These are phyloP conservation scores for Oreochromis spilurus DNA, from an alignment of 2,113 vertebrate species.

Conservation along the genomic window DNA sequence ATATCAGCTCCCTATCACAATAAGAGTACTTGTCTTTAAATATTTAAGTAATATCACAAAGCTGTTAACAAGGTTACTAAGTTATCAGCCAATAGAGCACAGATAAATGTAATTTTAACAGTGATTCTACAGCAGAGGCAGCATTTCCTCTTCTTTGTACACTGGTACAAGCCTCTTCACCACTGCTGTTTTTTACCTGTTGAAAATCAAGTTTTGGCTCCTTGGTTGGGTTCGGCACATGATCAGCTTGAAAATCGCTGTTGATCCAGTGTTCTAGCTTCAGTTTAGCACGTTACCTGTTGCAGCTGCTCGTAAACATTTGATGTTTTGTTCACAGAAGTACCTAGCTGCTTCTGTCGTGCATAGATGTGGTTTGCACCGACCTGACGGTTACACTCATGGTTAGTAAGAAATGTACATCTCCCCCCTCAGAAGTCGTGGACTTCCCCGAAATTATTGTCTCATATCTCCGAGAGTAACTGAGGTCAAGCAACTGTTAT, in stretches of 20 bases:
- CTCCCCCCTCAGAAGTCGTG: background rate
- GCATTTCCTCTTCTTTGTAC: background rate
- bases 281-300: background rate
- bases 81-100: background rate
- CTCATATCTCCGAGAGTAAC: fast-evolving
- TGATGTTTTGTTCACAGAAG: background rate
- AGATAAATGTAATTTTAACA: background rate
- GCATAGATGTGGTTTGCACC: background rate
- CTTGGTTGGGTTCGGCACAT: fast-evolving
- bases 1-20: fast-evolving
- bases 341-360: background rate
- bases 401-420: background rate
- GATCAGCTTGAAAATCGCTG: background rate
- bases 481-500: background rate
- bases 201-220: background rate
- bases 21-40: fast-evolving
- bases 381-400: background rate
- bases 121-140: background rate
- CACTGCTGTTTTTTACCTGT: background rate
- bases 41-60: background rate
- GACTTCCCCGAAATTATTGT: background rate
- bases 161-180: background rate
- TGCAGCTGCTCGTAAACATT: background rate
- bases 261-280: background rate
- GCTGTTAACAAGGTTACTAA: background rate